Percentiles rank a stretch among this genome's conserved stretches.
These are phyloP conservation scores for Perodicticus potto DNA, from an alignment of 2,797 vertebrate genomes.

Conservation along the genomic window DNA sequence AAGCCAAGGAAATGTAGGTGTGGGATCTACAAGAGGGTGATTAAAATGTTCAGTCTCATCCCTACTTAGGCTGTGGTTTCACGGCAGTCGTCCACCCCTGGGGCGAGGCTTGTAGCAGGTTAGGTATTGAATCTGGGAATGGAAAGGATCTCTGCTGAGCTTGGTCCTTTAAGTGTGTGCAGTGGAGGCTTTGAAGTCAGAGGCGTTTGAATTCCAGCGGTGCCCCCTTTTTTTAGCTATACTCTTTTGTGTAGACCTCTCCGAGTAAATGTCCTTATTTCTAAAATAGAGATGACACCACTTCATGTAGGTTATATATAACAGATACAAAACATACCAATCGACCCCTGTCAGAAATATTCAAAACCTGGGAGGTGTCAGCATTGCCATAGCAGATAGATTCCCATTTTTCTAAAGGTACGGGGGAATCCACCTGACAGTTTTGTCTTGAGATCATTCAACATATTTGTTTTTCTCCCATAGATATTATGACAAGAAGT, in stretches of 20 bases:
- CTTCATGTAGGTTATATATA: not conserved
- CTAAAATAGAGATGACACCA: not conserved
- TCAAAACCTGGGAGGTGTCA: not conserved
- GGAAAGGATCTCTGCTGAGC: not conserved
- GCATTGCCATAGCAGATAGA: not conserved
- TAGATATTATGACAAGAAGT: slow-evolving; percentile 97
- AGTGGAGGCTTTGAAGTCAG: not conserved
- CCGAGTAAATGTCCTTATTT: not conserved
- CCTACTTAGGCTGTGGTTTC: not conserved
- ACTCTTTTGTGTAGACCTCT: not conserved
- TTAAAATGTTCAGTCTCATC: not conserved
- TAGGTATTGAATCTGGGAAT: not conserved
- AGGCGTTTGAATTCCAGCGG: not conserved
- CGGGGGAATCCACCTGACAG: not conserved
- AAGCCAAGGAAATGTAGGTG: not conserved
- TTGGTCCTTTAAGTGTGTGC: not conserved
- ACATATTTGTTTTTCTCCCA: not conserved
- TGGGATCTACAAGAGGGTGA: not conserved
- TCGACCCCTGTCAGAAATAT: not conserved
- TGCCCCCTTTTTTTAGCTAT: not conserved
- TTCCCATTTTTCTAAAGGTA: not conserved
- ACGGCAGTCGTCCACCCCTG: not conserved
- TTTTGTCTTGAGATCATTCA: slow-evolving; percentile 31
- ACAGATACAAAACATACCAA: not conserved
- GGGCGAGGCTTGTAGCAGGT: not conserved